Evolutionary conservation across 1,140 invertebrate genomes (phyloP), one percentile per base, ranked within the genome.

Genomic region (Drosophila lacertosa): DNA sequence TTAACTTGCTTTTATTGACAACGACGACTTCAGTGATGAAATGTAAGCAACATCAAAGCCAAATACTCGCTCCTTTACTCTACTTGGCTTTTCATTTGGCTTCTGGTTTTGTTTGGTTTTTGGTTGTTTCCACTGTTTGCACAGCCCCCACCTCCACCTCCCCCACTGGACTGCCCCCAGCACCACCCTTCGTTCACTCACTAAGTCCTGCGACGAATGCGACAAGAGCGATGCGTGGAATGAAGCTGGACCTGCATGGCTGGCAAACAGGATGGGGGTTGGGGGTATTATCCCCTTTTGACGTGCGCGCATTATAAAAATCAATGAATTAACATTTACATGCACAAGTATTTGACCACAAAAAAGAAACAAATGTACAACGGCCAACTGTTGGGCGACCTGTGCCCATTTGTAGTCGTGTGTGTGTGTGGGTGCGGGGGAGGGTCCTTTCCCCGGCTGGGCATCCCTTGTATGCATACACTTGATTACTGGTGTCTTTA

Each of bases 251-350:
- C 32, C 32, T 29, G 26, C 26, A 0, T 9, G 26, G 26, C 0
- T 29, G n/a, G 18, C 4, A 22, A 55, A 11, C 22, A 5, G 39
- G 9, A 13, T 2, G 33, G 16, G 26, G 9, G 2, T 22, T 18
- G 42, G 9, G 3, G 35, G 40, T 16, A 57, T 66, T 70, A 74
- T 80, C 74, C 78, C 78, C 77, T 60, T 74, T 77, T 77, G 75
- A 69, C 53, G 64, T 68, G 66, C 48, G 65, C 67, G 69, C 82
- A 86, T 86, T 77, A 88, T 81, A 86, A 88, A 86, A 86, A 86
- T 86, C 82, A 86, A 86, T 86, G 82, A 88, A 86, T 88, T 86
- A 86, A 81, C 81, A 88, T 86, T 86, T 88, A 82, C 82, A 86
- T 82, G 77, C 70, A 75, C 62, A 88, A 86, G 82, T 82, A 86